Evolutionary conservation across 30 jellyfish, hydroid and myxozoan genomes (phyloP).

Genomic region (Hydra vulgaris): DNA sequence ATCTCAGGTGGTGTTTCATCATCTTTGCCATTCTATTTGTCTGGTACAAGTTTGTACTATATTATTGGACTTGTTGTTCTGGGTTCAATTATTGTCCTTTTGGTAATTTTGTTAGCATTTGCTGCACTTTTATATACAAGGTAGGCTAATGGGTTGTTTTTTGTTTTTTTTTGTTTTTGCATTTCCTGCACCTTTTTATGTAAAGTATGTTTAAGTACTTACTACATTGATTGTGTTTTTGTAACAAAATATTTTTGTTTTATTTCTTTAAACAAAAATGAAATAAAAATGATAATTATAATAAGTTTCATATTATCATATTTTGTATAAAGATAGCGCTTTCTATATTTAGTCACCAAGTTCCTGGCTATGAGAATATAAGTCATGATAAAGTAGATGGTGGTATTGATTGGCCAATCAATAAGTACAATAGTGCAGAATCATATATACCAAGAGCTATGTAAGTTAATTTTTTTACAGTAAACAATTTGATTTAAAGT

Average conservation of each 20-base stretch:
- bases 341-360: not conserved
- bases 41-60: constrained; percentile 10
- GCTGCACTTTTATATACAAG: not conserved
- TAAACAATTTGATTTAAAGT: not conserved
- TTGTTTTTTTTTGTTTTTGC: too few species aligned
- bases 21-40: not conserved
- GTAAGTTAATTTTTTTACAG: too few species aligned
- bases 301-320: too few species aligned
- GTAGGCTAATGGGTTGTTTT: not conserved
- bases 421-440: not conserved
- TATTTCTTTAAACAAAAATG: too few species aligned
- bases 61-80: constrained; percentile 13
- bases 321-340: too few species aligned
- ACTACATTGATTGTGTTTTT: too few species aligned
- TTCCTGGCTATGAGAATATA: not conserved
- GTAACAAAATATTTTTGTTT: too few species aligned
- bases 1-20: not conserved
- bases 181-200: too few species aligned
- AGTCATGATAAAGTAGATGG: not conserved
- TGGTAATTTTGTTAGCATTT: not conserved
- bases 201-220: too few species aligned
- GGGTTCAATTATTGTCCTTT: constrained; percentile 4
- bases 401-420: not conserved
- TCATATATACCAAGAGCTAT: not conserved
- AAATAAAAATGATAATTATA: too few species aligned